These are phyloP conservation scores for Macrosoma leucophasiata DNA, from an alignment of 2,888 invertebrate species.

Conservation along the genomic window DNA sequence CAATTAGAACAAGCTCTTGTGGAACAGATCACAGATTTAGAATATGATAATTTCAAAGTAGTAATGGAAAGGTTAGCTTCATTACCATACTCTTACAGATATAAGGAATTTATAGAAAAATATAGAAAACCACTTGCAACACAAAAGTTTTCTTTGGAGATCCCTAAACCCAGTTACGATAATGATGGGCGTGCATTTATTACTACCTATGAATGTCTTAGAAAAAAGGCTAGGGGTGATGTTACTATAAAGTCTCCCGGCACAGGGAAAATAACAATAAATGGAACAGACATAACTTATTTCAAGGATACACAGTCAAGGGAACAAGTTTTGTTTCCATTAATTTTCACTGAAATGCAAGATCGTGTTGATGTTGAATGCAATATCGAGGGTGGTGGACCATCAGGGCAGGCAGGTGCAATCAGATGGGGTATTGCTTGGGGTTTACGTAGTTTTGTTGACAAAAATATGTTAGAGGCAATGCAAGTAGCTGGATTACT, in stretches of 20 bases:
- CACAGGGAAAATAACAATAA: constrained; percentile 87
- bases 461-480: constrained; percentile 82
- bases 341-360: constrained; percentile 85
- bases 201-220: constrained; percentile 81
- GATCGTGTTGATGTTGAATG: constrained; percentile 90
- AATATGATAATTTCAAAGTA: constrained; percentile 82
- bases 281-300: constrained; percentile 85
- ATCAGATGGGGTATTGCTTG: constrained; percentile 91
- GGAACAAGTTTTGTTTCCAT: constrained; percentile 91
- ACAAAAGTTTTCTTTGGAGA: constrained; percentile 75
- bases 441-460: constrained; percentile 89
- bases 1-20: constrained; percentile 79
- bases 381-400: constrained; percentile 82
- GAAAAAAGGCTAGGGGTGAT: constrained; percentile 83
- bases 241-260: constrained; percentile 90
- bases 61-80: constrained; percentile 82
- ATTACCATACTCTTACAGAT: constrained; percentile 82
- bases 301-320: constrained; percentile 82
- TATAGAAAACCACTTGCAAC: constrained; percentile 78
- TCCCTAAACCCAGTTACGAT: constrained; percentile 82
- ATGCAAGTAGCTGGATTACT: constrained; percentile 94
- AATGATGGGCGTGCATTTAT: constrained; percentile 82
- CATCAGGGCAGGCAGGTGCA: constrained; percentile 90
- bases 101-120: constrained; percentile 83
- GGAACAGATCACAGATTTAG: constrained; percentile 80